Percentiles rank a stretch among this genome's conserved stretches.
These are phyloP conservation scores for Muschampia plurimacula DNA, from an alignment of 2,888 invertebrate genomes.

Conservation along the genomic window DNA sequence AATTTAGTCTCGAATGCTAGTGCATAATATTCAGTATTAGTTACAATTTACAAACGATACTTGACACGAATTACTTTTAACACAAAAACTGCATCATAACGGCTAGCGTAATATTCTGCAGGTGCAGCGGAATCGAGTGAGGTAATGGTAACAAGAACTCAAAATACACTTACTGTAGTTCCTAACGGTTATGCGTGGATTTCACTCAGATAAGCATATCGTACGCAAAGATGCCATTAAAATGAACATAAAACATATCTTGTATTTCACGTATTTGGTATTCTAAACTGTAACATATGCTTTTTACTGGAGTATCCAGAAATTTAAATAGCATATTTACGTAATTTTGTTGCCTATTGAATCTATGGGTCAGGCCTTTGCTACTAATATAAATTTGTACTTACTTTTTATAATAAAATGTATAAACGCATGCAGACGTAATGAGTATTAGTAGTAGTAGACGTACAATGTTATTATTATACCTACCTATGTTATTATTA, in stretches of 20 bases:
- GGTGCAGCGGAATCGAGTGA: conserved; percentile 19
- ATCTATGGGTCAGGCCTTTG: neutral
- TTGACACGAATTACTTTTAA: neutral
- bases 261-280: conserved; percentile 9
- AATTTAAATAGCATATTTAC: neutral
- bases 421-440: neutral
- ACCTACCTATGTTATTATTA: too few relatives aligned
- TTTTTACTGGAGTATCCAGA: conserved; percentile 25
- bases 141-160: conserved; percentile 26
- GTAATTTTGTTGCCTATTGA: neutral
- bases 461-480: too few relatives aligned
- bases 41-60: neutral
- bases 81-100: neutral
- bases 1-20: too few relatives aligned
- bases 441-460: too few relatives aligned
- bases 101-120: conserved; percentile 21
- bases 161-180: conserved; percentile 25
- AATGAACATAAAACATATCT: conserved; percentile 21
- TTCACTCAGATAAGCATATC: conserved; percentile 19
- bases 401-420: neutral
- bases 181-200: conserved; percentile 31
- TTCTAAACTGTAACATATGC: conserved; percentile 23
- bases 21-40: too few relatives aligned
- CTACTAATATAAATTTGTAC: neutral
- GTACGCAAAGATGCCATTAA: conserved; percentile 27